Evolutionary conservation across 2,113 vertebrate species (phyloP), one percentile per base, ranked within the genome.

Genomic region (Austrofundulus limnaeus): DNA sequence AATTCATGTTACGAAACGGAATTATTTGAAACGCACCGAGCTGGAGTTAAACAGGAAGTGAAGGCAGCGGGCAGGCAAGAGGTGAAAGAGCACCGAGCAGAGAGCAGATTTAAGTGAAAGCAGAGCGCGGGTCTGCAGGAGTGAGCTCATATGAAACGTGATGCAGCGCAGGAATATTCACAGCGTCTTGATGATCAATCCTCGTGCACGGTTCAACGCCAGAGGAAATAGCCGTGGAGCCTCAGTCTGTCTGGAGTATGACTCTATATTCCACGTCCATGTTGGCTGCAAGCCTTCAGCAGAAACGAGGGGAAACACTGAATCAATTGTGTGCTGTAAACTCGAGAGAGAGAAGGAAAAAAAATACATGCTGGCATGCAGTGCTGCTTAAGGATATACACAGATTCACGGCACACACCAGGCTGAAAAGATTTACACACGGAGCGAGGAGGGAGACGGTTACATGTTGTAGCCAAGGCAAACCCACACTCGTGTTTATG

Each of bases 401-500:
- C 80, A 67, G 77, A 80, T 79, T 77, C 77, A 72, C 58, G 72
- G 73, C 78, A 65, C 31, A 34, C 81, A 77, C 64, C 63, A 85
- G 63, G 76, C 79, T 76, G 51, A 84, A 78, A 78, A 74, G 69
- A 88, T 90, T 87, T 86, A 84, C 76, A 82, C 70, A 77, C 81
- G 65, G 72, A 62, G 56, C 20, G 60, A 74, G 53, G 70, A 86
- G 63, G 45, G 78, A 84, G 74, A 84, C 79, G 47, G 67, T 65
- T 54, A 62, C 70, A 69, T 52, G 62, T 56, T 76, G 41, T n/a
- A 65, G 82, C 87, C 85, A 87, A 89, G 70, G 70, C 80, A 88
- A 85, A 87, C 81, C 81, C 81, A 81, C 71, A 65, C 78, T 82
- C 43, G 58, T 80, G 85, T 86, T 90, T 86, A 84, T 85, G 81